Evolutionary conservation across 2,888 invertebrate species (phyloP).

Genomic region (Oegoconia quadripuncta): DNA sequence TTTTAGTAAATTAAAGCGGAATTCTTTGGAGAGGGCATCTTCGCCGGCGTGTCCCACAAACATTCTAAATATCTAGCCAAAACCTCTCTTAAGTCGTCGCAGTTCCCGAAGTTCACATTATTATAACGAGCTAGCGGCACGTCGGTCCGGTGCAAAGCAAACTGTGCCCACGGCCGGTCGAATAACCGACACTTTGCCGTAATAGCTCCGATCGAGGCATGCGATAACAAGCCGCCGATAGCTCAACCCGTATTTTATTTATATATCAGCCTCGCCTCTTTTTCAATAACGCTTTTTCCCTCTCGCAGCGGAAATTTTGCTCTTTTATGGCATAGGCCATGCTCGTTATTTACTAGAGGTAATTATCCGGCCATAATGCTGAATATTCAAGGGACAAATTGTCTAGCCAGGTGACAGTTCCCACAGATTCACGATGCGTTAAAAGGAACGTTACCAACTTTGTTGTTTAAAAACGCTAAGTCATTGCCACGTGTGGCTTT

Average conservation of each 20-base stretch:
- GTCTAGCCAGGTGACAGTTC: constrained; percentile 49
- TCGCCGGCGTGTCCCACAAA: constrained; percentile 9
- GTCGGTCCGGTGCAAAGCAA: constrained; percentile 65
- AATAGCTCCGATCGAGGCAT: constrained; percentile 73
- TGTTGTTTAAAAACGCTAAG: constrained; percentile 21
- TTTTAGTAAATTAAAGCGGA: too few species aligned
- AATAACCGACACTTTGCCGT: constrained; percentile 74
- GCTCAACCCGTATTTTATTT: constrained; percentile 79
- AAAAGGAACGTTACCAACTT: constrained; percentile 18
- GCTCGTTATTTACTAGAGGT: constrained; percentile 67
- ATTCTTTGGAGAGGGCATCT: too few species aligned
- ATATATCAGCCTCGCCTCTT: constrained; percentile 66
- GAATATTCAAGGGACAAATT: constrained; percentile 66
- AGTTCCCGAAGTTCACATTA: constrained; percentile 77
- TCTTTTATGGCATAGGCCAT: constrained; percentile 69
- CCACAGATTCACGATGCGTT: constrained; percentile 29
- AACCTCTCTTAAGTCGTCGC: constrained; percentile 66
- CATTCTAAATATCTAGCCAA: constrained; percentile 31
- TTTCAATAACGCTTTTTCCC: constrained; percentile 77
- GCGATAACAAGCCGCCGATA: constrained; percentile 79
- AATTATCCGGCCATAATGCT: constrained; percentile 66
- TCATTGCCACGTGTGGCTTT: constrained; percentile 11
- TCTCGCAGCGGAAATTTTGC: constrained; percentile 70
- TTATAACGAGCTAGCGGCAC: constrained; percentile 74
- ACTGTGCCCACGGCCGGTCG: constrained; percentile 69